A percentile compares a stretch with the other conserved stretches of the same genome.
These are phyloP conservation scores for Callionymus lyra DNA, from an alignment of 2,113 vertebrate species.

Conservation along the genomic window DNA sequence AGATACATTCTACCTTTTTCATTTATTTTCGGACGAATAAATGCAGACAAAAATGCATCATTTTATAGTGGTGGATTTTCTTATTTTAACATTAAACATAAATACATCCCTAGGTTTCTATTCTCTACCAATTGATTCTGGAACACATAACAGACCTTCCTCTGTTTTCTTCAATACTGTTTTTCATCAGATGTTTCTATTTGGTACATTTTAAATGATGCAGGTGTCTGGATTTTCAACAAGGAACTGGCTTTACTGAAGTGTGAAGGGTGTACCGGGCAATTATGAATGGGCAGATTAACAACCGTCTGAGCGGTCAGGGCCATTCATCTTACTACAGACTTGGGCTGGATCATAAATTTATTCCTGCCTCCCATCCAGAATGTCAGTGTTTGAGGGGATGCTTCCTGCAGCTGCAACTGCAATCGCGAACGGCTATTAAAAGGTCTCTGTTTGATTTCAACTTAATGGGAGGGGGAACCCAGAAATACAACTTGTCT, in stretches of 20 bases:
- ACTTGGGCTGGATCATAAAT: constrained; percentile 16
- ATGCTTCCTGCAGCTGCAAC: constrained; percentile 26
- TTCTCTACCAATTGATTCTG: too few species aligned
- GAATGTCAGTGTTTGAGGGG: constrained; percentile 17
- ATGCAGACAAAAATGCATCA: too few species aligned
- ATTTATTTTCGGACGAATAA: too few species aligned
- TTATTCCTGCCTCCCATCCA: constrained; percentile 12
- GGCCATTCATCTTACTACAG: not conserved
- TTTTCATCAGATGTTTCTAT: too few species aligned
- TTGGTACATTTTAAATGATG: too few species aligned
- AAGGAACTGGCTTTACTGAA: constrained; percentile 6
- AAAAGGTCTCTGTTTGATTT: constrained; percentile 37
- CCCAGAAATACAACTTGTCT: constrained; percentile 42
- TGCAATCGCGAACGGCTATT: constrained; percentile 20
- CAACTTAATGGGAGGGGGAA: constrained; percentile 34
- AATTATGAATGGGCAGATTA: constrained; percentile 30
- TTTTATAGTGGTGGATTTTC: too few species aligned
- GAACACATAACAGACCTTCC: too few species aligned
- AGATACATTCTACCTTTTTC: too few species aligned
- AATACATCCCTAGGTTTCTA: too few species aligned
- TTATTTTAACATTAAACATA: too few species aligned
- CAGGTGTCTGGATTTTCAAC: too few species aligned
- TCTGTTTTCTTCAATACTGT: too few species aligned
- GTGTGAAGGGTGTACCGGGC: constrained; percentile 6
- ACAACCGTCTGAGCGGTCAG: not conserved